A percentile compares a stretch with the other conserved stretches of the same genome.
phyloP scores from a whole-genome alignment of 2,113 vertebrate genomes.

The pig (Sus scrofa) region DNA sequence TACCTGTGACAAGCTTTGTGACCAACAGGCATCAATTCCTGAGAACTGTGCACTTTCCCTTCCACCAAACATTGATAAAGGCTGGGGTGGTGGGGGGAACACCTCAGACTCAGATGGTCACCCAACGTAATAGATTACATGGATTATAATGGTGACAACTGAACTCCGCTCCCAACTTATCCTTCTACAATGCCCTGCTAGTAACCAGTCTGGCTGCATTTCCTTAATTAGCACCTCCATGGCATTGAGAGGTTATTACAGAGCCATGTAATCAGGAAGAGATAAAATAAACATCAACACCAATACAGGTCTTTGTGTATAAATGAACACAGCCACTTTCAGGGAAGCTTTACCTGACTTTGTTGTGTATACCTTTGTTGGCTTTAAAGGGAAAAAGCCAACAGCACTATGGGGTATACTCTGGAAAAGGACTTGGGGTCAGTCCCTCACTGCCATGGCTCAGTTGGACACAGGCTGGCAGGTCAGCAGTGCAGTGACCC shows the following conservation, averaged over 20 bases:
- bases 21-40: background rate
- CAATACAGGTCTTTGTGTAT: background rate
- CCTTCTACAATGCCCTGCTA: background rate
- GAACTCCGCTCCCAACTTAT: background rate
- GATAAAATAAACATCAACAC: background rate
- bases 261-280: background rate
- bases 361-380: background rate
- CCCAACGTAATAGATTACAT: background rate
- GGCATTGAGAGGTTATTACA: background rate
- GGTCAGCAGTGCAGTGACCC: background rate
- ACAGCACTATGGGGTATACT: background rate
- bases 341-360: background rate
- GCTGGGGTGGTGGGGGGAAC: background rate
- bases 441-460: background rate
- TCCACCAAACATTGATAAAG: background rate
- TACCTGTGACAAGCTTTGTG: background rate
- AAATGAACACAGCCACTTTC: background rate
- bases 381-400: background rate
- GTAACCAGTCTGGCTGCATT: background rate
- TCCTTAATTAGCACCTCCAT: constrained; percentile 33
- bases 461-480: background rate
- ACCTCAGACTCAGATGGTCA: background rate
- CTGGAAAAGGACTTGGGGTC: background rate
- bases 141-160: background rate
- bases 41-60: background rate